Percentiles rank a stretch among this genome's conserved stretches.
phyloP scores from a whole-genome alignment of 1,140 invertebrate species.

The Achatina immaculata region DNA sequence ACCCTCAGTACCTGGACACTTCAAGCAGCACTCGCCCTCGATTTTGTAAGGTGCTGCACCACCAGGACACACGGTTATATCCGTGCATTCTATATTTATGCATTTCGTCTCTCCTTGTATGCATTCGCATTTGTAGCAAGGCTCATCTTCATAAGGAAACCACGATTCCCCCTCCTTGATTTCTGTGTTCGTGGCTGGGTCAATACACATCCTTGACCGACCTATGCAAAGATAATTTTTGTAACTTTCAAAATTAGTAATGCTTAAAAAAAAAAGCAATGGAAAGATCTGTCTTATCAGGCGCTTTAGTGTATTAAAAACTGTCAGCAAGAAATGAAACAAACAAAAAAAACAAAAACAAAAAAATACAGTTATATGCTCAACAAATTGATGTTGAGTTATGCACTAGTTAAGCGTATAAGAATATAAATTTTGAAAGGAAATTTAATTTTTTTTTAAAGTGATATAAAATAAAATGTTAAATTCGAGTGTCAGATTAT shows the following conservation, averaged over 20 bases:
- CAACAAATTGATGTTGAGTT: too few species aligned
- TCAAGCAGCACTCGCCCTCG: constrained; percentile 1
- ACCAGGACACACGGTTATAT: not conserved
- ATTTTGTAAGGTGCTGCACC: not conserved
- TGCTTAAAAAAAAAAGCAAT: too few species aligned
- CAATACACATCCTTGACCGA: not conserved
- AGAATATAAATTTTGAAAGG: too few species aligned
- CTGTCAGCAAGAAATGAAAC: too few species aligned
- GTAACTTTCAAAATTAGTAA: not conserved
- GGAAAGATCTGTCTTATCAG: too few species aligned
- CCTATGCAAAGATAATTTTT: not conserved
- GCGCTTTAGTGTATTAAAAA: too few species aligned
- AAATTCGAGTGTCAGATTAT: too few species aligned
- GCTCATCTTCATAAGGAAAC: not conserved
- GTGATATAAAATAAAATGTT: too few species aligned
- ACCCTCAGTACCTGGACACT: constrained; percentile 1
- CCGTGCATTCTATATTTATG: not conserved
- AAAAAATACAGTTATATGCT: too few species aligned
- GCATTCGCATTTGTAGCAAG: not conserved
- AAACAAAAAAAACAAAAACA: too few species aligned
- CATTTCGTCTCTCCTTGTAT: not conserved
- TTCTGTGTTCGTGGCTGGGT: not conserved
- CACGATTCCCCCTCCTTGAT: not conserved
- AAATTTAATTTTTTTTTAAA: too few species aligned
- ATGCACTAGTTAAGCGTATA: too few species aligned